Conservation (phyloP, 2,113 vertebrate species). For the Danionella cerebrum region DNA sequence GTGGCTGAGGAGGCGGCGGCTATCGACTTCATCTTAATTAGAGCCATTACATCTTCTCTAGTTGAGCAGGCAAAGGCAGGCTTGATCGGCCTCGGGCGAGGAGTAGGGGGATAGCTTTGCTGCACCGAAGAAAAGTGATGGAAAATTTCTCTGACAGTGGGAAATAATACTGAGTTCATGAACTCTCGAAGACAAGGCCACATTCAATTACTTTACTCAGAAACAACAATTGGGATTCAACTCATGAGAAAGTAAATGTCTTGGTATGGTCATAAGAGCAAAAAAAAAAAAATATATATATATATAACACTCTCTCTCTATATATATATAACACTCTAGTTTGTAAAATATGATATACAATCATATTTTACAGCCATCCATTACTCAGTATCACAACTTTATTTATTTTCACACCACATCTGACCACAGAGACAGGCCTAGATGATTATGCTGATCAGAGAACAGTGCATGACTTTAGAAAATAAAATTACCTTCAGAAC, state of each 20-base stretch:
- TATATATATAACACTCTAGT: no score
- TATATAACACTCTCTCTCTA: no score
- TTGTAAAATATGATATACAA: no score
- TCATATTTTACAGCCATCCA: no score
- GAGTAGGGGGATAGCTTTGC: neutral
- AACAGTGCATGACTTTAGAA: no score
- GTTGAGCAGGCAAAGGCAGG: conserved; percentile 7
- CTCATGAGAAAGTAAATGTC: neutral
- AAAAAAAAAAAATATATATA: no score
- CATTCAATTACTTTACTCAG: neutral
- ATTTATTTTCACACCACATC: no score
- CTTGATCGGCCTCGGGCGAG: neutral
- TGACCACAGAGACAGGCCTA: no score
- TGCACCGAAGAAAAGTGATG: neutral
- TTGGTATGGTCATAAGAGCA: neutral
- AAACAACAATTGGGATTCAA: neutral
- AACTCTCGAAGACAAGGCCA: neutral
- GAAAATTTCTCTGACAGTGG: neutral
- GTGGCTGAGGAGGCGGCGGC: conserved; percentile 19
- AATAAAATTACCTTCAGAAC: no score
- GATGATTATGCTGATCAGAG: no score
- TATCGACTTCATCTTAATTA: conserved; percentile 43
- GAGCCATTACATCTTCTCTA: conserved; percentile 33
- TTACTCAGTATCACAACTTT: no score
- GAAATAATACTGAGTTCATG: neutral